Percentiles rank a stretch among this genome's conserved stretches.
Evolutionary conservation across 1,140 invertebrate species (phyloP).

Genomic region (Sminthurinus signatus): DNA sequence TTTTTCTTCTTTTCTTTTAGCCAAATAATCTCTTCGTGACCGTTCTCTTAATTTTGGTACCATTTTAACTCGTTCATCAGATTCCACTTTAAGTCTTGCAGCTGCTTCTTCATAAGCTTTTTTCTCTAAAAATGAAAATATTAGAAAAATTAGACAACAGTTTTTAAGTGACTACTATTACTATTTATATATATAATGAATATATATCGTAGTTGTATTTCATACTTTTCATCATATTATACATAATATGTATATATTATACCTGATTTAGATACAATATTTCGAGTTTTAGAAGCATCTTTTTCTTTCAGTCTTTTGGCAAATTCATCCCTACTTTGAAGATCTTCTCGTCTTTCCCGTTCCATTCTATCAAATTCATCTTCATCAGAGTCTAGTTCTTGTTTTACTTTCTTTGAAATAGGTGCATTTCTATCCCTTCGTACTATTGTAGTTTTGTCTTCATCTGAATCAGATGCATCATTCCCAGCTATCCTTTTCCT

Average conservation of each 20-base stretch:
- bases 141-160: too few species aligned
- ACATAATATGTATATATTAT: too few species aligned
- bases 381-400: conserved; percentile 28
- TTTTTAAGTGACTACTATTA: too few species aligned
- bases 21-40: conserved; percentile 87
- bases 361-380: conserved; percentile 55
- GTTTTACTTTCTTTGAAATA: conserved; percentile 15
- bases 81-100: conserved; percentile 80
- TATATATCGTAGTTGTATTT: conserved; percentile 8
- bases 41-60: conserved; percentile 81
- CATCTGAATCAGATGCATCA: conserved; percentile 22
- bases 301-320: conserved; percentile 76
- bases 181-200: too few species aligned
- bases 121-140: conserved; percentile 53
- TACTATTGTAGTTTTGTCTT: conserved; percentile 28
- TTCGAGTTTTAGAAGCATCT: conserved; percentile 83
- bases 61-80: conserved; percentile 74
- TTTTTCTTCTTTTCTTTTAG: conserved; percentile 94
- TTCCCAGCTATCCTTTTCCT: conserved; percentile 12
- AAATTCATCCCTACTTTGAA: conserved; percentile 92
- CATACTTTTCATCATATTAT: too few species aligned
- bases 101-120: conserved; percentile 84
- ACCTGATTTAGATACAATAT: conserved; percentile 60
- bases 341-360: conserved; percentile 65
- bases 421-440: conserved; percentile 14